Evolutionary conservation across 2,888 invertebrate genomes (phyloP).

Genomic region (Chymomyza fuscimana): DNA sequence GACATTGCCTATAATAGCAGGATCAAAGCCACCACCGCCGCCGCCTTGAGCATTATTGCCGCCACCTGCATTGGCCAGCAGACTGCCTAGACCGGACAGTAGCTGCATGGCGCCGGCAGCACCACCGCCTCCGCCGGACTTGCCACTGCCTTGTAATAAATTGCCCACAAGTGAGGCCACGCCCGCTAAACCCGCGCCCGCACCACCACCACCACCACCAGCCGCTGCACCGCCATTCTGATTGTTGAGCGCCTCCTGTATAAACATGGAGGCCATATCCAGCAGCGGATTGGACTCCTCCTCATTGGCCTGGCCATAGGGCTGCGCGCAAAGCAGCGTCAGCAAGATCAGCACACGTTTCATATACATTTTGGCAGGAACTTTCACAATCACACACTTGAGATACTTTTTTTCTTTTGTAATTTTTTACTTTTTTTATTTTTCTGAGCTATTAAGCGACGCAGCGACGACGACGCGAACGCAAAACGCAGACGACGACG

Average conservation of each 20-base stretch:
- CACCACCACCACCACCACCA: constrained; percentile 80
- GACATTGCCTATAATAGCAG: constrained; percentile 82
- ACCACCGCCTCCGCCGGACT: constrained; percentile 52
- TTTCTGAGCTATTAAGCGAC: constrained; percentile 63
- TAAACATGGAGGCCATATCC: constrained; percentile 85
- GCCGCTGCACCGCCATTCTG: constrained; percentile 66
- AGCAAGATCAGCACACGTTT: constrained; percentile 68
- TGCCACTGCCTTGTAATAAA: constrained; percentile 84
- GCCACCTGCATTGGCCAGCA: constrained; percentile 72
- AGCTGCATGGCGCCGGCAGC: constrained; percentile 78
- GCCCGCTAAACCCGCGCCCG: constrained; percentile 79
- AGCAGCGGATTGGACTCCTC: constrained; percentile 84
- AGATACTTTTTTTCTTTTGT: constrained; percentile 43
- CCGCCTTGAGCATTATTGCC: constrained; percentile 78
- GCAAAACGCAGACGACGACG: constrained; percentile 38
- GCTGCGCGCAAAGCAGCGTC: constrained; percentile 70
- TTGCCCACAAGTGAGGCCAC: constrained; percentile 85
- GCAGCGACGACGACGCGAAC: constrained; percentile 41
- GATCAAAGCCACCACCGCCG: constrained; percentile 82
- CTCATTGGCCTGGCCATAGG: constrained; percentile 73
- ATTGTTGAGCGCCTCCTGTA: constrained; percentile 82
- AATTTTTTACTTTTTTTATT: constrained; percentile 26
- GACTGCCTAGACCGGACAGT: constrained; percentile 77
- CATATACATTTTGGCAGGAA: constrained; percentile 73
- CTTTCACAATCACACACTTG: constrained; percentile 76